Evolutionary conservation across 2,113 vertebrate species (phyloP).

Genomic region (Burhinus bistriatus): DNA sequence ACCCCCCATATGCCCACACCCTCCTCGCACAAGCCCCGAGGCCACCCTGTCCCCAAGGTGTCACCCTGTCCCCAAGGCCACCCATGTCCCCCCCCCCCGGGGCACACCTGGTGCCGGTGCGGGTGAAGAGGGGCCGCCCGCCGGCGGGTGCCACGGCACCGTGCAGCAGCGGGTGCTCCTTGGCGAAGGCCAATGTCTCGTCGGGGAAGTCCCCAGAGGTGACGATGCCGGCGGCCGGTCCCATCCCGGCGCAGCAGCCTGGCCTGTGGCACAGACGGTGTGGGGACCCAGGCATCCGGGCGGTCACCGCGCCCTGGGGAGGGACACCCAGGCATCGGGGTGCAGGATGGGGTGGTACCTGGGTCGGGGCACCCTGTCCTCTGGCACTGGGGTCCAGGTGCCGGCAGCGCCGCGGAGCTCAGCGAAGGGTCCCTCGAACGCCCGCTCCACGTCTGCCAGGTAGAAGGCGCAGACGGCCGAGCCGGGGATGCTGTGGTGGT

Average conservation of each 20-base stretch:
- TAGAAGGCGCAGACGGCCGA: slow-evolving; percentile 94
- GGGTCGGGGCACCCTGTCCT: slow-evolving; percentile 89
- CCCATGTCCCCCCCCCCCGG: background rate
- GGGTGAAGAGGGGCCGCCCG: slow-evolving; percentile 86
- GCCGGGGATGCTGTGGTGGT: slow-evolving; percentile 85
- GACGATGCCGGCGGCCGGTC: slow-evolving; percentile 72
- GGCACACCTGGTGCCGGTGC: slow-evolving; percentile 77
- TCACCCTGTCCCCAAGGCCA: background rate
- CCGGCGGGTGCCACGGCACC: slow-evolving; percentile 83
- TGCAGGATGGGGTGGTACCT: slow-evolving; percentile 66
- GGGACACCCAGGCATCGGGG: rapidly evolving
- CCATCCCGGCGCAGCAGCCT: slow-evolving; percentile 87
- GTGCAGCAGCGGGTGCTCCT: slow-evolving; percentile 92
- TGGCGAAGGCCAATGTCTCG: slow-evolving; percentile 89
- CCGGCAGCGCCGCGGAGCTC: slow-evolving; percentile 86
- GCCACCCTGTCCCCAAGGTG: background rate
- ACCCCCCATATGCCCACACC: background rate
- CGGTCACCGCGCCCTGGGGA: rapidly evolving
- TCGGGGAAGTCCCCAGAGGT: slow-evolving; percentile 90
- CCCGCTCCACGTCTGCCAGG: slow-evolving; percentile 93
- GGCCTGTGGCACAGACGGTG: slow-evolving; percentile 69
- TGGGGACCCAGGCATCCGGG: background rate
- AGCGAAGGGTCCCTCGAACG: slow-evolving; percentile 89
- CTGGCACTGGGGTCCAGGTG: slow-evolving; percentile 87
- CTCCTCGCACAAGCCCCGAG: rapidly evolving